Evolutionary conservation across 2,113 vertebrate genomes (phyloP).

Genomic region (Microtus pennsylvanicus): DNA sequence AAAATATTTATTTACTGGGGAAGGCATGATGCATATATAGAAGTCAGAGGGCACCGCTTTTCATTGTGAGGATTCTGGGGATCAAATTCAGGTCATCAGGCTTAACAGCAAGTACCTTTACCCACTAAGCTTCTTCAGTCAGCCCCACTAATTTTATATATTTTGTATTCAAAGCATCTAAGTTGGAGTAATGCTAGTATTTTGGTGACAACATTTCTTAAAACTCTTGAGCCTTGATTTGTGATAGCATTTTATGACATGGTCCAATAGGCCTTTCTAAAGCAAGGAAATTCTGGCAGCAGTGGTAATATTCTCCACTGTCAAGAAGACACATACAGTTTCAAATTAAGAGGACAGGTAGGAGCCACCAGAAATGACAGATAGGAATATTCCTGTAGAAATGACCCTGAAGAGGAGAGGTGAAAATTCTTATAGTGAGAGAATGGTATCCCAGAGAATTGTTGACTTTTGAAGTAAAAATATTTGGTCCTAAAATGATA

Average conservation of each 20-base stretch:
- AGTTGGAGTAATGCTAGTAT: not conserved
- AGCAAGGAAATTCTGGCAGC: not conserved
- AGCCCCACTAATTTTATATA: not conserved
- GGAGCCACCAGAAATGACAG: not conserved
- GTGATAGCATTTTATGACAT: not conserved
- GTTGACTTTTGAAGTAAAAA: constrained; percentile 25
- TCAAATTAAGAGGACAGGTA: constrained; percentile 1
- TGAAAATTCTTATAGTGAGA: not conserved
- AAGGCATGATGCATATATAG: not conserved
- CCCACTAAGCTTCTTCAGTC: not conserved
- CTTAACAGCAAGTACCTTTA: not conserved
- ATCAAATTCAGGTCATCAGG: not conserved
- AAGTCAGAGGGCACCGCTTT: not conserved
- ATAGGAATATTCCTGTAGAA: not conserved
- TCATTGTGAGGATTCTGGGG: not conserved
- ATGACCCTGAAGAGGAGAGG: not conserved
- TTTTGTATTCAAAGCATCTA: not conserved
- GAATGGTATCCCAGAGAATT: not conserved
- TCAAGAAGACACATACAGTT: not conserved
- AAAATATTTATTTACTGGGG: not conserved
- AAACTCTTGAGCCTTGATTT: constrained; percentile 3
- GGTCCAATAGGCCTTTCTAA: not conserved
- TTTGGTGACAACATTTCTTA: constrained; percentile 1
- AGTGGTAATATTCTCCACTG: not conserved
- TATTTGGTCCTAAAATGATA: not conserved